Conservation (phyloP, 2,113 vertebrate genomes). For the Lampris incognitus region DNA sequence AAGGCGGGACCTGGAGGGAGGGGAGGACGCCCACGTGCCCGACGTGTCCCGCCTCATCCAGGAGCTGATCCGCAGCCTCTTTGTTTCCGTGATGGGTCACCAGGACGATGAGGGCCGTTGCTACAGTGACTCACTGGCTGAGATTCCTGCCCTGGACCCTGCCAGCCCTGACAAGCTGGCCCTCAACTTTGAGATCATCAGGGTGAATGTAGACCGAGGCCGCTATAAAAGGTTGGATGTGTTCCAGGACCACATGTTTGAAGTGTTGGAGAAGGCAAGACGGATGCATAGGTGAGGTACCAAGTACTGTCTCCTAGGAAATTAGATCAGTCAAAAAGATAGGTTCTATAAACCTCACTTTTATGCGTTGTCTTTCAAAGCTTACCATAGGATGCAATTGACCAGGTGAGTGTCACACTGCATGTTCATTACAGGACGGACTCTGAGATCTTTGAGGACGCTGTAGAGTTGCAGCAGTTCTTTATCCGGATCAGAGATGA, state of each 20-base stretch:
- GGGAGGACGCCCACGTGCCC: constrained; percentile 93
- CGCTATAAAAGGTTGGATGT: constrained; percentile 93
- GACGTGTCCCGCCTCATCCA: constrained; percentile 96
- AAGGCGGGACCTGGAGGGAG: constrained; percentile 93
- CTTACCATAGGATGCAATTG: background rate
- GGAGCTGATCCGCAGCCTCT: constrained; percentile 97
- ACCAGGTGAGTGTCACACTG: background rate
- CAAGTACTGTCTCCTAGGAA: background rate
- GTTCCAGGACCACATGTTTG: constrained; percentile 99
- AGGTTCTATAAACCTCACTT: background rate
- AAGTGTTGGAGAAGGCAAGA: constrained; percentile 95
- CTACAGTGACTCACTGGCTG: constrained; percentile 97
- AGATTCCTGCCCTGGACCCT: constrained; percentile 92
- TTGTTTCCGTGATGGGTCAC: constrained; percentile 97
- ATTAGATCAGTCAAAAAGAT: background rate
- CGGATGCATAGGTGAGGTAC: constrained; percentile 90
- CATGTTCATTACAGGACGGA: constrained; percentile 86
- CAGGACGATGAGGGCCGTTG: constrained; percentile 99
- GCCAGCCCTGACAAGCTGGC: constrained; percentile 87
- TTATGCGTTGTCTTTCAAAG: background rate
- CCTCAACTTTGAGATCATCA: constrained; percentile 95
- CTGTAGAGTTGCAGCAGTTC: constrained; percentile 98
- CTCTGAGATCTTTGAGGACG: constrained; percentile 98
- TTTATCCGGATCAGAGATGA: constrained; percentile 98
- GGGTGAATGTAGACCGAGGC: constrained; percentile 92